Conservation (phyloP, 2,113 vertebrate genomes). For the Deroptyus accipitrinus region DNA sequence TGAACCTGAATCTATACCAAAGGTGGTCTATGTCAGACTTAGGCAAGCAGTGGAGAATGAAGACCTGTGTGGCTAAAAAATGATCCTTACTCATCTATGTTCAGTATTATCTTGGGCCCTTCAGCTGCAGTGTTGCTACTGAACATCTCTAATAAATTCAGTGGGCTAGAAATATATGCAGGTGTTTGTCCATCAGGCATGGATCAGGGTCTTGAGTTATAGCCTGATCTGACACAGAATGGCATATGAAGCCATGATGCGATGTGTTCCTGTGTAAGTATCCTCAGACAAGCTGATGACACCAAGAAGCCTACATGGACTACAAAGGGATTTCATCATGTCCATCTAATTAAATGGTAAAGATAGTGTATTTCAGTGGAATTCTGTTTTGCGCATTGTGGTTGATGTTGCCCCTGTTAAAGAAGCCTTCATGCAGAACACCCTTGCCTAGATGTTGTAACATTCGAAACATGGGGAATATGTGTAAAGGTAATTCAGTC, state of each 20-base stretch:
- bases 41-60: neutral
- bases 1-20: neutral
- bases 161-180: neutral
- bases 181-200: neutral
- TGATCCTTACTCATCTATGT: neutral
- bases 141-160: neutral
- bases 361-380: neutral
- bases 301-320: neutral
- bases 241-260: neutral
- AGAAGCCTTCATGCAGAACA: neutral
- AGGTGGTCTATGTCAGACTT: neutral
- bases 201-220: neutral
- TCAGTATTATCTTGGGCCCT: neutral
- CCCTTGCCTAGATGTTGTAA: neutral
- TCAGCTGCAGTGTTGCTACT: neutral
- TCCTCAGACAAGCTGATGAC: neutral
- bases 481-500: neutral
- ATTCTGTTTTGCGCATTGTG: neutral
- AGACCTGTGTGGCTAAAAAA: neutral
- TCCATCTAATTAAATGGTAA: neutral
- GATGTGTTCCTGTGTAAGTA: rapidly evolving
- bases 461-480: neutral
- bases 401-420: neutral
- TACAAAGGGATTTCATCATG: neutral
- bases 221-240: neutral